phyloP scores from a whole-genome alignment of 37 sponge, comb jelly and placozoan species.

The Hormiphora californensis region DNA sequence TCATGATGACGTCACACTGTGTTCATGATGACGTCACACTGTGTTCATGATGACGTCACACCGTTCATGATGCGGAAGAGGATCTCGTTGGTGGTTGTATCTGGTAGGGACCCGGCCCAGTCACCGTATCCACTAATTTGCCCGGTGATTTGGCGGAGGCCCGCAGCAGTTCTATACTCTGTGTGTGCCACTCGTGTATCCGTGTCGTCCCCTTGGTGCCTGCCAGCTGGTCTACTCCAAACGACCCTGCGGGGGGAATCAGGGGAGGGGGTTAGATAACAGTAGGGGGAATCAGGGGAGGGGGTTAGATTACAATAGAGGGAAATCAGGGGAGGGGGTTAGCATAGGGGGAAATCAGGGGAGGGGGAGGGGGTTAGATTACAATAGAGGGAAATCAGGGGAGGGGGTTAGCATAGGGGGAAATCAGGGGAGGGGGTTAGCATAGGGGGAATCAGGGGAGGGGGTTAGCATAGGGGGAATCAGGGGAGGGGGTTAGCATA shows the following conservation, averaged over 20 bases:
- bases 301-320: not conserved
- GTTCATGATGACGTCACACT: no score
- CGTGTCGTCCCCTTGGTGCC: not conserved
- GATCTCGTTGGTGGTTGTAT: no score
- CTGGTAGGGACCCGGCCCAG: no score
- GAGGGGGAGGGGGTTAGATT: slow-evolving; percentile 13
- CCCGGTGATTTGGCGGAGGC: not conserved
- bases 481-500: no score
- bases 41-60: no score
- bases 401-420: slow-evolving; percentile 24
- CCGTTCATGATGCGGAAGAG: no score
- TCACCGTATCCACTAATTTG: no score
- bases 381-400: not conserved
- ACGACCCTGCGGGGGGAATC: not conserved
- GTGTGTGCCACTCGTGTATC: slow-evolving; percentile 23
- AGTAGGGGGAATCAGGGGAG: not conserved
- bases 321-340: not conserved
- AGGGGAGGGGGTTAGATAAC: not conserved
- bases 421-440: no score
- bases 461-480: no score
- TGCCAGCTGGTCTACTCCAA: not conserved
- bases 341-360: not conserved
- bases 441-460: no score
- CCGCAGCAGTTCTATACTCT: slow-evolving; percentile 41
- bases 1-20: no score